Base-by-base conservation (phyloP, 2,113 vertebrate species). In the Mugil cephalus region DNA sequence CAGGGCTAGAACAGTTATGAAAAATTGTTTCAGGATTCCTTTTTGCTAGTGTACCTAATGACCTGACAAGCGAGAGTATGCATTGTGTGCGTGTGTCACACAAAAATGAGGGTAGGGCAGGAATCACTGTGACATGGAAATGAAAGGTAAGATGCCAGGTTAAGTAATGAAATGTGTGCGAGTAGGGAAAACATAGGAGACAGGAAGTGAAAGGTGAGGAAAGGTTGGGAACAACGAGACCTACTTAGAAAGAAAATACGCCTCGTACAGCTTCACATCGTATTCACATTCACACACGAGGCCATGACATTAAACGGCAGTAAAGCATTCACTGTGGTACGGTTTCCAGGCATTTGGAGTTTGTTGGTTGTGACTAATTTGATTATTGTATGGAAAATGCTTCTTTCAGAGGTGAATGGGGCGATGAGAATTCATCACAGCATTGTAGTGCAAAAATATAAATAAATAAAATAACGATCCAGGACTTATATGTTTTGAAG, bases 191-290 rank as follows among this genome's bases (percentile, higher is more conserved):
- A 64, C 42, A 73, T 54, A 63, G 13, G 36, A 65, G 34, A 48
- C 17, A 45, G 58, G 53, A 73, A 40, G 43, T 61, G 54, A 69
- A 77, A 51, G 42, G 24, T 34, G 68, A 51, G 30, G 42, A 17
- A n/a, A 24, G 13, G 19, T n/a, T 46, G 61, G 19, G 43, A 8
- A 30, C 24, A 30, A 13, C 21, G 56, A 10, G 65, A 65, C 46
- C 53, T 59, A 77, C 56, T 60, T 74, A 68, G 48, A 59, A 53
- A 50, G 47, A 76, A 76, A 53, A 52, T 19, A 2, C 67, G 62
- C 17, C 52, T 21, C 43, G 18, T n/a, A 14, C 35, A 71, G 63
- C 42, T 64, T 43, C 24, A 54, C 18, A 39, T 42, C 17, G 15
- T 21, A 45, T 55, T 42, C 52, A 38, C 30, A 71, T 12, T 34